Evolutionary conservation across 2,113 vertebrate species (phyloP).

Genomic region (Nannobrachium achirus): DNA sequence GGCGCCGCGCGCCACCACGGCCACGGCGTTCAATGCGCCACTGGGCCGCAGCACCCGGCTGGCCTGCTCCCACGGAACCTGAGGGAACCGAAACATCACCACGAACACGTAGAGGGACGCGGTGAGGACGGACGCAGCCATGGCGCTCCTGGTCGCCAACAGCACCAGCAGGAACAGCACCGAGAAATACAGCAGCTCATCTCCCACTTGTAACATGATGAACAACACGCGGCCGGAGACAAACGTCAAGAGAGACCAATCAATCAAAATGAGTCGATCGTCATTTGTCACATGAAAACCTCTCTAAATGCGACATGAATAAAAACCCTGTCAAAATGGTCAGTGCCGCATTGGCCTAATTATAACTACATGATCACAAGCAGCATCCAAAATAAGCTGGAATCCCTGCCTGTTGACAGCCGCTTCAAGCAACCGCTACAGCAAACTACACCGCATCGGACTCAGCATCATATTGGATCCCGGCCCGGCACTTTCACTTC

Average conservation of each 20-base stretch:
- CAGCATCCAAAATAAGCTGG: not conserved
- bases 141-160: constrained; percentile 80
- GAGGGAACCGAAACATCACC: constrained; percentile 83
- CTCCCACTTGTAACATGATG: constrained; percentile 79
- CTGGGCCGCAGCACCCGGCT: constrained; percentile 82
- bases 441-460: no score
- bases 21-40: constrained; percentile 51
- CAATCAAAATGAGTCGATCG: not conserved
- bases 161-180: constrained; percentile 75
- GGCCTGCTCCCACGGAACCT: constrained; percentile 76
- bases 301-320: not conserved
- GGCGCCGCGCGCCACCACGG: constrained; percentile 87
- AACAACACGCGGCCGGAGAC: no score
- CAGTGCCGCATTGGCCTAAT: not conserved
- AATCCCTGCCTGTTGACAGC: not conserved
- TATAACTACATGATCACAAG: constrained; percentile 38
- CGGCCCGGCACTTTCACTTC: constrained; percentile 2
- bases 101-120: constrained; percentile 83
- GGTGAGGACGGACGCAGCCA: constrained; percentile 78
- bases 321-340: not conserved
- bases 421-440: no score
- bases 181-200: constrained; percentile 77
- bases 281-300: not conserved
- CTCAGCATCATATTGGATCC: no score
- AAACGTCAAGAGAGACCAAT: no score